Base-by-base conservation (phyloP, 2,888 invertebrate genomes). In the Ophion ventricosus region DNA sequence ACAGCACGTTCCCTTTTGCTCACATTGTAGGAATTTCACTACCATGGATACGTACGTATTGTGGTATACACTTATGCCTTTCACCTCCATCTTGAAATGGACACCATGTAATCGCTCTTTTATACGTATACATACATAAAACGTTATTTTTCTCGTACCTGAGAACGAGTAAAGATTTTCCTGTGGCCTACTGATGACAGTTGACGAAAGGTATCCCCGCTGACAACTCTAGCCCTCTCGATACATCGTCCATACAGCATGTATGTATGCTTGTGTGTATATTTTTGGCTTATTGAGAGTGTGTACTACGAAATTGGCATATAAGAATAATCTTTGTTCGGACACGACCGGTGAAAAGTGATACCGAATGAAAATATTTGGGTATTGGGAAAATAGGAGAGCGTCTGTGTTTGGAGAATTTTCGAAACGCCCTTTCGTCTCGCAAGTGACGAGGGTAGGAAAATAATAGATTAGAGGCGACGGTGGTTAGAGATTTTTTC, bases 31-130 rank as follows among this genome's bases (percentile, higher is more conserved):
- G 35, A 67, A 70, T 64, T 35, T 57, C 63, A 40, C 66, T 70
- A 57, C 29, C 25, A 77, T 11, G 20, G 56, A 57, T 56, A 29
- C 26, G 56, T 54, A 66, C 43, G 57, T 72, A 54, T 77, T 72
- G 54, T 63, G 40, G 40, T 29, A 74, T 69, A 70, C 76, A 66
- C 69, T 78, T 78, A 67, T 84, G 80, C 66, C 82, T 85, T 83
- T 80, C 73, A 80, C 81, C 81, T 87, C 81, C 87, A 85, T 87
- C 87, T 87, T 92, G 92, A 91, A 92, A 92, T 91, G 91, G 91
- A 92, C 92, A 91, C 92, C 91, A 90, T 90, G 91, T 92, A 92
- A 92, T 92, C 91, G 89, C 85, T 87, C 88, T 88, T 92, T 92
- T 92, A 91, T 91, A 83, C 85, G 11, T 69, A 54, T 72, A 64